Evolutionary conservation across 2,797 vertebrate species (phyloP).

Genomic region (Rhabdophis nuchalis): DNA sequence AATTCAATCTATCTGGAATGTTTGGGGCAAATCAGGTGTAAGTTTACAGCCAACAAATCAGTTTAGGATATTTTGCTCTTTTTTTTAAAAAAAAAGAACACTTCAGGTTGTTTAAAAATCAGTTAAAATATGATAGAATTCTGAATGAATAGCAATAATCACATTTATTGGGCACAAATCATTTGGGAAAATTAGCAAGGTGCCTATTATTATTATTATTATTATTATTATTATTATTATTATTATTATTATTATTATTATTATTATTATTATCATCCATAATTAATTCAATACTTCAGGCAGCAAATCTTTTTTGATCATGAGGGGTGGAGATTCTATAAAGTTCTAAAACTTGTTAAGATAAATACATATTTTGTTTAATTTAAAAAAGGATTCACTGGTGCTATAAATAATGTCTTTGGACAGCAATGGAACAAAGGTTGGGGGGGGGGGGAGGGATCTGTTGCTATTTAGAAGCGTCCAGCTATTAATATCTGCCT

Average conservation of each 20-base stretch:
- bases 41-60: constrained; percentile 57
- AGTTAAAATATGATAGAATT: constrained; percentile 44
- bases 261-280: constrained; percentile 31
- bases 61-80: constrained; percentile 40
- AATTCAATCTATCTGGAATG: neutral
- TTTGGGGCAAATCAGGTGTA: constrained; percentile 36
- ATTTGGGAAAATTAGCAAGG: constrained; percentile 30
- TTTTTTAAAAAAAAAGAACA: constrained; percentile 17
- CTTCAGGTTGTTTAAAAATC: constrained; percentile 33
- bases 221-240: constrained; percentile 26
- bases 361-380: neutral
- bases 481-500: neutral
- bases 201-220: constrained; percentile 21
- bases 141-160: neutral
- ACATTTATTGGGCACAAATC: neutral
- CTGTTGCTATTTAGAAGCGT: neutral
- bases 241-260: constrained; percentile 27
- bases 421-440: neutral
- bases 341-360: neutral
- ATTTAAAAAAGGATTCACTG: neutral
- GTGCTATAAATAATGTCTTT: neutral
- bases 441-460: neutral
- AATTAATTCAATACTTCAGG: constrained; percentile 34
- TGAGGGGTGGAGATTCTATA: neutral
- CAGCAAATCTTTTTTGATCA: neutral